Conservation (phyloP, 2,113 vertebrate genomes). For the Motacilla tschutschensis region DNA sequence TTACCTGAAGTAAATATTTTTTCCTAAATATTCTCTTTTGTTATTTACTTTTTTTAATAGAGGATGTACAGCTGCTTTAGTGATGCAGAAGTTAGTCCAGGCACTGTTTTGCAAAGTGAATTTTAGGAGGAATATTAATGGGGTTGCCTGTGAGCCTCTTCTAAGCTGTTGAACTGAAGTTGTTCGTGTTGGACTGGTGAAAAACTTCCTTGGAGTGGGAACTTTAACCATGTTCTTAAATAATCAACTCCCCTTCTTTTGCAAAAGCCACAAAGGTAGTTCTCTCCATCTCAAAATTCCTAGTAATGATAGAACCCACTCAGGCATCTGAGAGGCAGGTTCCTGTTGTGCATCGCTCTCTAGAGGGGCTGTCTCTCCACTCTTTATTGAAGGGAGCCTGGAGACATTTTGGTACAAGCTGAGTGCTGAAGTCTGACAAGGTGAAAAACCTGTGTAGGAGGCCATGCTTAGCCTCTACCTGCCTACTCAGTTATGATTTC, state of each 20-base stretch:
- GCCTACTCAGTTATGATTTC: not conserved
- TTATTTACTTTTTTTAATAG: not conserved
- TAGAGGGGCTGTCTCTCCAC: accelerated
- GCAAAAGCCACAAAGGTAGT: not conserved
- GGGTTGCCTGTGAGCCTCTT: not conserved
- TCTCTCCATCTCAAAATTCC: not conserved
- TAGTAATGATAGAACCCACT: not conserved
- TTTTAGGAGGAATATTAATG: not conserved
- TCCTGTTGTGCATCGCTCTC: not conserved
- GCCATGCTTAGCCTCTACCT: not conserved
- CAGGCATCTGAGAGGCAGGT: not conserved
- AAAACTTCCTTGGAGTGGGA: not conserved
- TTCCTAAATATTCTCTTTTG: not conserved
- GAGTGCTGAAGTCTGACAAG: not conserved
- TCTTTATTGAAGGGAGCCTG: not conserved
- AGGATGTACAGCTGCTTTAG: not conserved
- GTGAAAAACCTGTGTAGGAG: not conserved
- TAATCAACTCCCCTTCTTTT: not conserved
- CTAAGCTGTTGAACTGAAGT: not conserved
- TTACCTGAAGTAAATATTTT: not conserved
- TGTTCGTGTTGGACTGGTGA: not conserved
- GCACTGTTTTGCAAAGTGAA: not conserved
- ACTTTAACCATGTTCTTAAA: not conserved
- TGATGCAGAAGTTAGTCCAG: not conserved
- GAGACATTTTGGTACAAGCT: not conserved